Conservation (phyloP, 2,113 vertebrate species). For the Bombycilla garrulus region DNA sequence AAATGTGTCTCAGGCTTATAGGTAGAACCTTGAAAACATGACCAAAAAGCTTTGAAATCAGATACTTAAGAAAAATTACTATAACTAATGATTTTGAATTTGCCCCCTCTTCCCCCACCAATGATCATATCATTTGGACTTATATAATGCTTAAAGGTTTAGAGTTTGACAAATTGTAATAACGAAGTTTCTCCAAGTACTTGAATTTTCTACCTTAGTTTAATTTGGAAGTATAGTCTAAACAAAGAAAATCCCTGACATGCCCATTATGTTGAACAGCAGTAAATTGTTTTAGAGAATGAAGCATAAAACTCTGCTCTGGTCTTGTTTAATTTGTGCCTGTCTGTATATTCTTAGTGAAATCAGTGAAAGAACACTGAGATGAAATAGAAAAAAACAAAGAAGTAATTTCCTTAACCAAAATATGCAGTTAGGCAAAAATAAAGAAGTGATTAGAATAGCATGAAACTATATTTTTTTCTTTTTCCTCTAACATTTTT, state of each 20-base stretch:
- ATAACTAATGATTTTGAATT: not conserved
- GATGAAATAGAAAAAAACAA: not conserved
- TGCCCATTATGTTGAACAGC: not conserved
- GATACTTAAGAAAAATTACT: not conserved
- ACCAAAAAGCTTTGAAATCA: not conserved
- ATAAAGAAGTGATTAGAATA: not conserved
- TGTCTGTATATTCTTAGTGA: not conserved
- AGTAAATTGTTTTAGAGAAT: not conserved
- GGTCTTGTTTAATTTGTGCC: not conserved
- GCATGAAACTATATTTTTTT: not conserved
- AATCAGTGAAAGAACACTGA: not conserved
- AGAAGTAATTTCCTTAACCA: not conserved
- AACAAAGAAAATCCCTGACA: not conserved
- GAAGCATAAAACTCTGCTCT: not conserved
- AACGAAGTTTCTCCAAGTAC: not conserved
- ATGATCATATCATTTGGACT: not conserved
- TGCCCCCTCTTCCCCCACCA: rapidly evolving
- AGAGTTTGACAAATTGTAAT: not conserved
- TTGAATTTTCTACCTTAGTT: not conserved
- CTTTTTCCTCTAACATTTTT: not conserved
- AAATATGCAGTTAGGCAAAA: not conserved
- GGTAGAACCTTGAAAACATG: not conserved
- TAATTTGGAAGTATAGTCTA: not conserved
- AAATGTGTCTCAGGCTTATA: not conserved
- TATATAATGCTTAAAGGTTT: not conserved